phyloP scores from a whole-genome alignment of 2,113 vertebrate species.

The Megaceryle torquata region DNA sequence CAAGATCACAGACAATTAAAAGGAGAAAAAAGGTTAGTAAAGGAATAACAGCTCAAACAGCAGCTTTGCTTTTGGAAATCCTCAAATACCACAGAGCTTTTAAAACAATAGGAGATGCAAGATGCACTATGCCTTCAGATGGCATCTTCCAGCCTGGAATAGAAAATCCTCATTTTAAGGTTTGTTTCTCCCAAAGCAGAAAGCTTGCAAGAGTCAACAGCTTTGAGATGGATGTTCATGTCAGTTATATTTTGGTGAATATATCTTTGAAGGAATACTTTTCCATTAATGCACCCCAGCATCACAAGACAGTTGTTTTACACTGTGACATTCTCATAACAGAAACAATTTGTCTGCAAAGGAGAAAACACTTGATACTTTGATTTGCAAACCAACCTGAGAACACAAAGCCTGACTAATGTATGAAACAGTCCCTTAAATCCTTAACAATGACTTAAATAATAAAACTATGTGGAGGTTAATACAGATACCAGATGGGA shows the following conservation, averaged over 20 bases:
- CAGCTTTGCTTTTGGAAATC: neutral
- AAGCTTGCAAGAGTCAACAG: neutral
- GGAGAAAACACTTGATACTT: neutral
- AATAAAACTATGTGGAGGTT: constrained; percentile 13
- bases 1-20: neutral
- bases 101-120: neutral
- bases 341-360: neutral
- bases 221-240: neutral
- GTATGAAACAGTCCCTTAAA: neutral
- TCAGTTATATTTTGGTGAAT: neutral
- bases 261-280: neutral
- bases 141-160: neutral
- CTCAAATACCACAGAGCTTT: neutral
- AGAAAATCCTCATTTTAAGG: neutral
- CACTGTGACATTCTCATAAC: neutral
- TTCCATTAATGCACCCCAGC: neutral
- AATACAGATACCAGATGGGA: constrained; percentile 45
- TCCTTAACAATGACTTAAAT: neutral
- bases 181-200: neutral
- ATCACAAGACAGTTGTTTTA: neutral
- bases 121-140: neutral
- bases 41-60: neutral
- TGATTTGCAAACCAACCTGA: neutral
- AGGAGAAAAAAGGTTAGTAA: neutral
- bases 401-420: neutral